Evolutionary conservation across 2,113 vertebrate genomes (phyloP), one percentile per base, ranked within the genome.

Genomic region (Alethe diademata): DNA sequence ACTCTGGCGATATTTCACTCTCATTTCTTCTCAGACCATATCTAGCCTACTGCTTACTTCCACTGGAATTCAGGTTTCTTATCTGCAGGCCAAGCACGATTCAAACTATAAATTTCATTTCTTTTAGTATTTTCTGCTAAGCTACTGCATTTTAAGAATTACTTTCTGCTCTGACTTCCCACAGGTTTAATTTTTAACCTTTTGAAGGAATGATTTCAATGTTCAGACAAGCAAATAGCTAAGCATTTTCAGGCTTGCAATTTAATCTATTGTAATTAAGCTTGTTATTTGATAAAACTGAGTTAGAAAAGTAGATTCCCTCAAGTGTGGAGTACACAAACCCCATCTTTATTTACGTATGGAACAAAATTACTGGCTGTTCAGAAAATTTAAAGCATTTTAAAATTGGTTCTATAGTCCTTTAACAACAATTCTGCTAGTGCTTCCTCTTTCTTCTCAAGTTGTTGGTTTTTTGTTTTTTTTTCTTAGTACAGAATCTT

Each of bases 201-300:
- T 95, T 79, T 65, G 61, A 69, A 75, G 66, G 47, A 50, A 56
- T 20, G 1, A 69, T 92, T 74, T 88, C 85, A 45, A 29, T 79
- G 61, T 79, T 93, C 93, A 94, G 78, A 85, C 36, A 92, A 75
- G 74, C 2, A 90, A 94, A 93, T 88, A 58, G 67, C 42, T 66
- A 50, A 54, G 42, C 16, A 45, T 90, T 80, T 92, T 79, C 67
- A 90, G 38, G 36, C 47, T 88, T 90, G 43, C 28, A 47, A 70
- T 88, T 90, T 33, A 50, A 82, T 75, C 67, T 88, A 26, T 69
- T 76, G 35, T 86, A 83, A 76, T 28, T 76, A 93, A 65, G 29
- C 11, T 92, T 35, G 73, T 61, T 90, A 69, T 80, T 38, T 90
- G 82, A 81, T 66, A 92, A 89, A 92, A 89, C 24, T n/a, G 38